Evolutionary conservation across 2,113 vertebrate species (phyloP).

Genomic region (Anthoscopus minutus): DNA sequence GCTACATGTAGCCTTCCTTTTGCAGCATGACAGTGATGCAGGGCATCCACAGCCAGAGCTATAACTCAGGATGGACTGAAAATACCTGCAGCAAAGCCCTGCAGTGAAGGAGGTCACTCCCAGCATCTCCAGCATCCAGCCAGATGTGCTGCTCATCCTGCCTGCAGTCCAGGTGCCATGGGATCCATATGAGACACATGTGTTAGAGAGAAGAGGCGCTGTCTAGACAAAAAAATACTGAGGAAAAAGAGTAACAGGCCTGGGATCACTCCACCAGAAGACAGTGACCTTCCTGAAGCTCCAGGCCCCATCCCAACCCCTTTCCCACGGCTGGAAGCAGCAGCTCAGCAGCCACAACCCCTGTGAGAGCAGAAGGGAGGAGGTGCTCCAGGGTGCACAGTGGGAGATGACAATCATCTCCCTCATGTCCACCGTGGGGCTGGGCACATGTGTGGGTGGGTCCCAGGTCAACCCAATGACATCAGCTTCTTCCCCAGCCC

Average conservation of each 20-base stretch:
- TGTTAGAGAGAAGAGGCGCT: background rate
- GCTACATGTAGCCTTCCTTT: fast-evolving
- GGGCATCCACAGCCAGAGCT: background rate
- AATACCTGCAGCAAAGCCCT: background rate
- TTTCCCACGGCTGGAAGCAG: background rate
- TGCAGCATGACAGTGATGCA: fast-evolving
- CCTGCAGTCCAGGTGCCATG: background rate
- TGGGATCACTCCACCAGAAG: background rate
- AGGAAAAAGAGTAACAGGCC: background rate
- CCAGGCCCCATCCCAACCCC: background rate
- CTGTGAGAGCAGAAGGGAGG: background rate
- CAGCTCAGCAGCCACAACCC: background rate
- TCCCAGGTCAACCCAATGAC: conserved; percentile 44
- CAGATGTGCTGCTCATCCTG: background rate
- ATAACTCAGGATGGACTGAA: background rate
- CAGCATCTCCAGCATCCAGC: background rate
- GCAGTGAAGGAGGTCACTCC: background rate
- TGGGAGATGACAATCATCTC: background rate
- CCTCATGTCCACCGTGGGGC: background rate
- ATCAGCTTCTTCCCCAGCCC: conserved; percentile 30
- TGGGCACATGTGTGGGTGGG: conserved; percentile 6
- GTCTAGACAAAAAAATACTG: background rate
- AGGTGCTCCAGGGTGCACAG: background rate
- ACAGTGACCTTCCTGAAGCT: background rate
- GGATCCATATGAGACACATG: fast-evolving